Base-by-base conservation (phyloP, 1,140 invertebrate species). In the Brachionus angularis region DNA sequence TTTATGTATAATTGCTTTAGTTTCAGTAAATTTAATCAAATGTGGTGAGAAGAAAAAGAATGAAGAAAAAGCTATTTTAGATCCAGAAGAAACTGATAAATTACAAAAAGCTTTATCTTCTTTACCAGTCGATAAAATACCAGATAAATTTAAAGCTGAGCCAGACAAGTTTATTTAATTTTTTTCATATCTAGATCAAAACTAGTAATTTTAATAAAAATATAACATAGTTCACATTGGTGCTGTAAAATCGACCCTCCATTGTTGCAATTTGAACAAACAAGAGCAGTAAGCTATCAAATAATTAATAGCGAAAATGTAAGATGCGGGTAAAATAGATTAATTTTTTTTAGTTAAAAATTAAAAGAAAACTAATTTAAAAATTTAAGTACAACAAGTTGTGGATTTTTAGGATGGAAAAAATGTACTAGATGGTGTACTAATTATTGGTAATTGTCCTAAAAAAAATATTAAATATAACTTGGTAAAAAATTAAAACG, bases 371-470 rank as follows among this genome's bases (percentile, higher is more conserved):
- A 42, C 39, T 42, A 27, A n/a, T 23, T 49, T 46, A 47, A 31
- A 16, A 31, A 5, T 52, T 21, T 67, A n/a, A 67, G 62, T 3
- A 47, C 62, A 14, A 34, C 42, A 46, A 67, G 62, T 36, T 67
- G 62, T 18, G 62, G 62, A 8, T 67, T 67, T 67, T 67, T 67
- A 36, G 62, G 62, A 8, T 29, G 33, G 23, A 25, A 21, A 7
- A 67, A 67, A 47, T 67, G 62, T 31, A 67, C 62, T 5, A 67
- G 29, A 25, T 67, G 42, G 39, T 67, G 62, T 10, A 67, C 62
- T n/a, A 29, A 46, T 34, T 67, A 67, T 50, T 47, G 62, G 62
- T 67, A 67, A n/a, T n/a, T n/a, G n/a, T n/a, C n/a, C n/a, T n/a
- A n/a, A n/a, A n/a, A n/a, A n/a, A n/a, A n/a, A n/a, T n/a, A n/a